phyloP scores from a whole-genome alignment of 2,888 invertebrate genomes.

The Neoascia interrupta region DNA sequence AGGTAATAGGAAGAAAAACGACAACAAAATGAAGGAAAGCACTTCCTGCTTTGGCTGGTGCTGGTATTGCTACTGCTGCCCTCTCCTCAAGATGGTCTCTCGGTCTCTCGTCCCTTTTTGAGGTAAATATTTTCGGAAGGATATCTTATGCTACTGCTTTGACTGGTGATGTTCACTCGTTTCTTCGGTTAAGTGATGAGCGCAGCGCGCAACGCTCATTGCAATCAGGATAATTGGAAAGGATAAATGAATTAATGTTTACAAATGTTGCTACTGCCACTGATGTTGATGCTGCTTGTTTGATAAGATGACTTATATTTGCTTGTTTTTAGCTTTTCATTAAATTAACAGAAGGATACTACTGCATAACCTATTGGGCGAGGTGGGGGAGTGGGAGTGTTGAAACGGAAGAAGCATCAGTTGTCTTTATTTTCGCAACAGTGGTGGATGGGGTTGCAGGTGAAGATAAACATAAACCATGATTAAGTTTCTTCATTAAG shows the following conservation, averaged over 20 bases:
- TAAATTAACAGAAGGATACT: slow-evolving; percentile 63
- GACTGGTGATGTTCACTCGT: slow-evolving; percentile 11
- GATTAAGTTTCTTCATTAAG: slow-evolving; percentile 68
- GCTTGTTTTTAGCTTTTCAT: slow-evolving; percentile 66
- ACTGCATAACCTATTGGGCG: slow-evolving; percentile 34
- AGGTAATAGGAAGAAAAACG: slow-evolving; percentile 60
- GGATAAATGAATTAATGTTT: slow-evolving; percentile 70
- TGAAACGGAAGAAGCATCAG: too few species aligned
- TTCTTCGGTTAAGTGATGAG: slow-evolving; percentile 56
- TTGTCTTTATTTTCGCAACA: neutral
- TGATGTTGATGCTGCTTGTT: slow-evolving; percentile 46
- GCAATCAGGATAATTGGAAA: slow-evolving; percentile 70
- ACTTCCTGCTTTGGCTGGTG: slow-evolving; percentile 6
- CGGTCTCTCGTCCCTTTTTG: slow-evolving; percentile 56
- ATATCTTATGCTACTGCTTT: slow-evolving; percentile 56
- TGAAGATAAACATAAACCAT: slow-evolving; percentile 52
- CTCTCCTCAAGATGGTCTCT: too few species aligned
- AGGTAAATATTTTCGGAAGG: slow-evolving; percentile 69
- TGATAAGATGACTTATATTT: slow-evolving; percentile 60
- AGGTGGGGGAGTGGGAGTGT: neutral
- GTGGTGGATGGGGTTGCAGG: neutral
- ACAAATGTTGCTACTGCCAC: slow-evolving; percentile 63
- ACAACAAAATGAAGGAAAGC: slow-evolving; percentile 19
- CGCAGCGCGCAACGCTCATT: slow-evolving; percentile 58
- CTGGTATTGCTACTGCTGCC: too few species aligned